Conservation (phyloP, 2,888 invertebrate genomes). For the Xestobium rufovillosum region DNA sequence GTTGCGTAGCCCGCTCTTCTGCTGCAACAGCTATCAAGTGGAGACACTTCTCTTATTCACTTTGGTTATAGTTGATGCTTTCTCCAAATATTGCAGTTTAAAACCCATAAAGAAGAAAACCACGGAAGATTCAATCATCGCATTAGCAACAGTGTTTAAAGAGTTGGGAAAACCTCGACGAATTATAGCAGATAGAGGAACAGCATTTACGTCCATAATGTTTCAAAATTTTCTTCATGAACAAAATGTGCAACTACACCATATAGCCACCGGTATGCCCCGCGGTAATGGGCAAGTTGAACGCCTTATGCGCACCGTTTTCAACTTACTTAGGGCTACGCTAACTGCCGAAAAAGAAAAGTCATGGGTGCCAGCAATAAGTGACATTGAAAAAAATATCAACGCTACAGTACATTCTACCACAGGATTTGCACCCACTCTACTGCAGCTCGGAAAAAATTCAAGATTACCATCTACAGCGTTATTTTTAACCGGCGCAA, state of each 20-base stretch:
- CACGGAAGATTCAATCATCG: constrained; percentile 15
- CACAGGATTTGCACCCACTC: neutral
- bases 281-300: neutral
- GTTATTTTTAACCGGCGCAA: neutral
- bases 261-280: neutral
- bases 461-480: neutral
- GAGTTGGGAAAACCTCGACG: constrained; percentile 13
- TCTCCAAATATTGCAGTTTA: constrained; percentile 19
- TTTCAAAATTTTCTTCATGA: constrained; percentile 19
- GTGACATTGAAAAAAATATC: neutral
- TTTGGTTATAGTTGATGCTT: constrained; percentile 17
- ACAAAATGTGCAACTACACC: neutral
- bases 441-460: too few species aligned
- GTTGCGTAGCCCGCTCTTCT: too few species aligned
- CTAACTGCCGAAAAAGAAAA: neutral
- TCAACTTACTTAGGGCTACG: neutral
- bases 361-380: neutral
- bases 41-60: too few species aligned
- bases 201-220: constrained; percentile 19
- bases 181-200: constrained; percentile 16
- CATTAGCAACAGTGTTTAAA: constrained; percentile 15
- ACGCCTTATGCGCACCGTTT: neutral
- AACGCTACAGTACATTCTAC: neutral
- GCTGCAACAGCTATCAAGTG: too few species aligned
- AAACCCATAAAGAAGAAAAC: constrained; percentile 15